phyloP scores from a whole-genome alignment of 2,888 invertebrate genomes.

The Slavum lentiscoides region DNA sequence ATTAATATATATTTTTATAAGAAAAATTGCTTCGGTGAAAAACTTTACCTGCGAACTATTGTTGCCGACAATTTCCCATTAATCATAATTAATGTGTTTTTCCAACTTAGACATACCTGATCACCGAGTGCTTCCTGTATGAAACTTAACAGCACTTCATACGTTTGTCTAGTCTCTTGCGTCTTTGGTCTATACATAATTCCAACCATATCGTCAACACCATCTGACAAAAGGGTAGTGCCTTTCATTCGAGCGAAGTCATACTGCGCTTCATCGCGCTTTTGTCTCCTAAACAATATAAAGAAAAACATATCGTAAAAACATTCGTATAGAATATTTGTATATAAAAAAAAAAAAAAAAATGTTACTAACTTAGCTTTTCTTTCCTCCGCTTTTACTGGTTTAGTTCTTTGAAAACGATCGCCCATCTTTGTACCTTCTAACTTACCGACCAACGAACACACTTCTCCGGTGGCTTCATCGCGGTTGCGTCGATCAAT shows the following conservation, averaged over 20 bases:
- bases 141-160: conserved; percentile 92
- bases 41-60: no score
- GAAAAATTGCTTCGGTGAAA: no score
- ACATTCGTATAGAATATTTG: neutral
- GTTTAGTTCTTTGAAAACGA: conserved; percentile 86
- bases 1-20: no score
- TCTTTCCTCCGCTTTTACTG: conserved; percentile 89
- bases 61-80: no score
- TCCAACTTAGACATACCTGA: conserved; percentile 60
- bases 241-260: conserved; percentile 90
- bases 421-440: conserved; percentile 95
- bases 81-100: neutral
- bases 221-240: conserved; percentile 80
- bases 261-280: conserved; percentile 89
- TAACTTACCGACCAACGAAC: conserved; percentile 90
- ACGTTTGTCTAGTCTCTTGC: conserved; percentile 95
- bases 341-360: neutral
- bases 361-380: conserved; percentile 77
- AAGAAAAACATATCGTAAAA: neutral
- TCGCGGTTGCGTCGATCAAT: conserved; percentile 95
- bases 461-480: conserved; percentile 99
- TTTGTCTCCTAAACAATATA: conserved; percentile 69
- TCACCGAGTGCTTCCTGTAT: conserved; percentile 97
- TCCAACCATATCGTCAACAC: conserved; percentile 90
- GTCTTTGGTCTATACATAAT: conserved; percentile 95